Base-by-base conservation (phyloP, 2,113 vertebrate genomes). In the Cephalopterus ornatus region DNA sequence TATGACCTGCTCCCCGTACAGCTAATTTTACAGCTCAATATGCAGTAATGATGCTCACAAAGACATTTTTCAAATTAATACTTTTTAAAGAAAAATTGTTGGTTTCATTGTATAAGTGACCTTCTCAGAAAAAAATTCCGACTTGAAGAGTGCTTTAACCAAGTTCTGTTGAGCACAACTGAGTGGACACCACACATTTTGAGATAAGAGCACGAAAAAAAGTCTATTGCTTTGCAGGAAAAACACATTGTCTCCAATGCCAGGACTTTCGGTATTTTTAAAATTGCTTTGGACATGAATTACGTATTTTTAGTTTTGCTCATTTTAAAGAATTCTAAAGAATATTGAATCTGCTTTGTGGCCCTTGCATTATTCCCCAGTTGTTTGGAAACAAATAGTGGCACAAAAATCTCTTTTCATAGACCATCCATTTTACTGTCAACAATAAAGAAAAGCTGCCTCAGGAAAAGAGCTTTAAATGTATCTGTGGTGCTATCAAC, bases 381-480 rank as follows among this genome's bases (percentile, higher is more conserved):
- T 16, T 73, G 7, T 63, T 66, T 73, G 56, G 89, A 95, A 91
- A 92, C 59, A 81, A 79, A 72, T 12, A 89, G 72, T 59, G 21
- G 71, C 41, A 89, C 16, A 84, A 89, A 68, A 92, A 65, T 49
- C 28, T 63, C 58, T 89, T 92, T 88, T 88, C 67, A 81, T 55
- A 88, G 50, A 16, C 8, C 50, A 58, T 95, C 27, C 62, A 77
- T 72, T 94, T 96, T 86, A 47, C 52, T 92, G 78, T 89, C 47
- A 82, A 93, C 19, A 68, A 73, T 24, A 96, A 91, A 88, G n/a
- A 74, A 85, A 79, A 77, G 2, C 39, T 88, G 85, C 92, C 89
- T 91, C 14, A 32, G 62, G 90, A 86, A 87, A 84, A 94, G 39
- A 89, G 33, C 82, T 88, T 78, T 80, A 73, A 94, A 58, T 87